A percentile compares a stretch with the other conserved stretches of the same genome.
Conservation (phyloP, 1,140 invertebrate species). For the Armadillidium nasatum region DNA sequence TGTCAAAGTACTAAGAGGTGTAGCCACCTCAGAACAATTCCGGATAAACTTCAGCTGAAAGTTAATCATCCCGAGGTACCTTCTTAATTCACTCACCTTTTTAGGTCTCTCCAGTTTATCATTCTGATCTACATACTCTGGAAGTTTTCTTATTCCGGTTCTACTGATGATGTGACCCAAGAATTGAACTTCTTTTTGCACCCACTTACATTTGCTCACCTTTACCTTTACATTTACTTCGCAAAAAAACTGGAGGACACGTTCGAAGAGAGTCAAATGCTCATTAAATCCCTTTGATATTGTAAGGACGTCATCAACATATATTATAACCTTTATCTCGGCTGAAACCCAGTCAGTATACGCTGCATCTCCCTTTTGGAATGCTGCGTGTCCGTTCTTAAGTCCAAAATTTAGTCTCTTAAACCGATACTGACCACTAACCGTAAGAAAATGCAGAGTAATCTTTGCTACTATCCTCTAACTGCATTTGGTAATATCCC, state of each 20-base stretch:
- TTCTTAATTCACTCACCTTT: neutral
- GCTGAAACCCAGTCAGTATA: neutral
- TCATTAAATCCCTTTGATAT: neutral
- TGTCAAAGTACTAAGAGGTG: neutral
- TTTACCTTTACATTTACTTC: neutral
- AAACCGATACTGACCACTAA: neutral
- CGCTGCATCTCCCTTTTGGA: slow-evolving; percentile 12
- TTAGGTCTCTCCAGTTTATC: neutral
- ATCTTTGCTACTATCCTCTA: neutral
- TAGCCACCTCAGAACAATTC: neutral
- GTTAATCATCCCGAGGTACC: neutral
- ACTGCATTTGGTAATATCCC: neutral
- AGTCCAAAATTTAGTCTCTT: slow-evolving; percentile 8
- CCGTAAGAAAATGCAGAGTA: too few relatives aligned
- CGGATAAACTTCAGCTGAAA: neutral
- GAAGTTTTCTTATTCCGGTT: neutral
- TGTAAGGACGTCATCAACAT: slow-evolving; percentile 4
- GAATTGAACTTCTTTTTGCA: neutral
- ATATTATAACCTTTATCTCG: neutral
- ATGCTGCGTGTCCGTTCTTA: neutral
- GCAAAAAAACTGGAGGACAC: neutral
- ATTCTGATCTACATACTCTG: neutral
- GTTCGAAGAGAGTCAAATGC: neutral
- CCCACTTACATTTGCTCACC: neutral
- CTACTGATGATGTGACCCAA: neutral